Evolutionary conservation across 2,888 invertebrate species (phyloP), one percentile per base, ranked within the genome.

Genomic region (Dolomedes plantarius): DNA sequence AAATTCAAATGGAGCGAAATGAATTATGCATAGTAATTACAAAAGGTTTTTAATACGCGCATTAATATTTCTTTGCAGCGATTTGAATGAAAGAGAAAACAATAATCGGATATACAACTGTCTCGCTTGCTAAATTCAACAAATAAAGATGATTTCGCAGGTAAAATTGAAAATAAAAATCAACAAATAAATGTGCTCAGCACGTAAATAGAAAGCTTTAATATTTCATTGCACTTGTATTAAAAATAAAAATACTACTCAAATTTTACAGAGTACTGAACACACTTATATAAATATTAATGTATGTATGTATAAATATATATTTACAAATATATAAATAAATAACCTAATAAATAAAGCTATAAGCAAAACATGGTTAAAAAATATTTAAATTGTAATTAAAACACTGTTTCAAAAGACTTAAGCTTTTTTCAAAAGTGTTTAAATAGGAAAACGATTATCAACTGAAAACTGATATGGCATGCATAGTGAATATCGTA

Each of bases 321-420:
- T 46, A 46, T 46, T 46, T 46, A 67, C 67, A 67, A 32, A 67
- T 31, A n/a, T n/a, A 32, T 31, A 67, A 31, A 67, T 67, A 67
- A 67, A 67, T 67, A 67, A 31, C 13, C n/a, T 64, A 46, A 46
- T 46, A 46, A 46, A 16, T 9, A 36, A 36, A 36, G 9, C 9
- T 36, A 36, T 36, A 7, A n/a, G n/a, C n/a, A n/a, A n/a, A n/a
- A n/a, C n/a, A n/a, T n/a, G n/a, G n/a, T n/a, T n/a, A n/a, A n/a
- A n/a, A n/a, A n/a, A n/a, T n/a, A n/a, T n/a, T n/a, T n/a, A n/a
- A n/a, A n/a, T n/a, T n/a, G n/a, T n/a, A n/a, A n/a, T n/a, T n/a
- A n/a, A n/a, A n/a, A n/a, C n/a, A n/a, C n/a, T n/a, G n/a, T n/a
- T n/a, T n/a, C n/a, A n/a, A n/a, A n/a, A n/a, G n/a, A n/a, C n/a